Base-by-base conservation (phyloP, 2,797 vertebrate genomes). In the Hipposideros larvatus region DNA sequence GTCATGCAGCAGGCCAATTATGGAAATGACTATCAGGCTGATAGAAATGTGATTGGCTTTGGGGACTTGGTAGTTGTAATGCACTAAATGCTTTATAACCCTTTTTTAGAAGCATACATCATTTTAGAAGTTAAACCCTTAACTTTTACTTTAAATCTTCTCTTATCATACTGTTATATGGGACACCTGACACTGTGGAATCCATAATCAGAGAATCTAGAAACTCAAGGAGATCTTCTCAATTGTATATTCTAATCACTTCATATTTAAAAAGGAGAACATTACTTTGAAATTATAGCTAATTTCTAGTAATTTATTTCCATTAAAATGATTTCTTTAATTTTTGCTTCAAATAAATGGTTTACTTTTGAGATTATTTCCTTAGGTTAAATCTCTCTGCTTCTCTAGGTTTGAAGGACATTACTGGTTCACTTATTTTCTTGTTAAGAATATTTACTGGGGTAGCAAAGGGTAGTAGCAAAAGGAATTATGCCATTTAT, bases 311-410 rank as follows among this genome's bases (percentile, higher is more conserved):
- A 63, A 90, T 78, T 92, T 89, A 90, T 88, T 88, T 85, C 22
- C 66, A 28, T 79, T 7, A 65, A 65, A 94, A 92, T 91, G 6
- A 88, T 74, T 87, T 57, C 21, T 77, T 90, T 85, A 87, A 77
- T 78, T 74, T 92, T 59, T 94, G n/a, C 21, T 96, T 73, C n/a
- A 68, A 89, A 55, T 92, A 90, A 55, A 85, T 84, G 2, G 77
- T 89, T 96, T 95, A 34, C 16, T 88, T 91, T 95, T 87, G n/a
- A 90, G 19, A 79, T 87, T 77, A 92, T 92, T 93, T 93, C 24
- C 63, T 82, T n/a, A 82, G 48, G 31, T 66, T 92, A 82, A 73
- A 70, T 77, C 28, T 92, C 10, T 61, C 34, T 80, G 24, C 22
- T 95, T 5, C 28, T 90, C 8, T 66, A 85, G 46, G 7, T 85